Evolutionary conservation across 2,113 vertebrate species (phyloP), one percentile per base, ranked within the genome.

Genomic region (Pardalotus punctatus): DNA sequence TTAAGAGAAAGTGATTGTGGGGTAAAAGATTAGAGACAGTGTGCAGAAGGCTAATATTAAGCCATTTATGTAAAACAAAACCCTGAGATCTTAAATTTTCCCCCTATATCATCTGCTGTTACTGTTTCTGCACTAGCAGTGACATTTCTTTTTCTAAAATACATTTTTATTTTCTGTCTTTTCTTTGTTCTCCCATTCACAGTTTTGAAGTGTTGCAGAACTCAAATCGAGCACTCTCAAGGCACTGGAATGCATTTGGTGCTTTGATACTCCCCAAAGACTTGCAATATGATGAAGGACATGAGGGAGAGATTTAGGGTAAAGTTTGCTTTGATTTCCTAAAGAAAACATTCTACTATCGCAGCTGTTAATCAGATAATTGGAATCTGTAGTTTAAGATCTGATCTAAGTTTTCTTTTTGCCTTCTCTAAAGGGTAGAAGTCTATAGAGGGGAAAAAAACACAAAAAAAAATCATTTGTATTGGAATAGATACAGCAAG

Each of bases 261-360:
- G 56, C 65, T 93, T 64, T 88, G 66, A 80, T 88, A 86, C 62
- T 74, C 69, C 62, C 60, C 66, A 33, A 85, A 79, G 89, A 95
- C 50, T 85, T 94, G 62, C 31, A 47, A 80, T 85, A 71, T 43
- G 57, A 72, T 93, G 78, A 64, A 72, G 85, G 81, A 77, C 86
- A 86, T 65, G 48, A 93, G 83, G 93, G 84, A 67, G 85, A 62
- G 47, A 64, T 73, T 93, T 70, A 76, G 80, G 15, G 51, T 57
- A 48, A 70, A 81, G 54, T 93, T 94, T 77, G 50, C 81, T 95
- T 92, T 90, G 77, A 48, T 92, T 89, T 90, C 65, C 86, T 81
- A 57, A 94, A 81, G 82, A 94, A 95, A 89, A 86, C 73, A 81
- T 81, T 85, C 70, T 90, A 0, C 78, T 95, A 16, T 73, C 31